Percentiles rank a stretch among this genome's conserved stretches.
Evolutionary conservation across 2,797 vertebrate species (phyloP).

Genomic region (Rhyacichthys aspro): DNA sequence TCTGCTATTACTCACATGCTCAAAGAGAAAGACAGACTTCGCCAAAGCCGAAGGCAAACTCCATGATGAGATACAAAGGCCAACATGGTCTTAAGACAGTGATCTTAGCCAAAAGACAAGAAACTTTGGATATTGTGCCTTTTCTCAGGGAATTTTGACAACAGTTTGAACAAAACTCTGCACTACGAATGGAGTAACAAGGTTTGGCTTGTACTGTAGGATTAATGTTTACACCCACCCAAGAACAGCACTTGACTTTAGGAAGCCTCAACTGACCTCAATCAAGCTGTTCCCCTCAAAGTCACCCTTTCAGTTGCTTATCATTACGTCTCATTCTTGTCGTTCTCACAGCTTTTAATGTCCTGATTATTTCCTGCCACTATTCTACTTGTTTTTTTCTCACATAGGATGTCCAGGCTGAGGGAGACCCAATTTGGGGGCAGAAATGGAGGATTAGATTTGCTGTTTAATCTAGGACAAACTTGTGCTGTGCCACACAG

Average conservation of each 20-base stretch:
- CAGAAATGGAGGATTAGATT: constrained; percentile 81
- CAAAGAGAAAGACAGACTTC: constrained; percentile 83
- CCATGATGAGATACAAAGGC: constrained; percentile 42
- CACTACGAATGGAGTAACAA: constrained; percentile 6
- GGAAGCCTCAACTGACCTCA: constrained; percentile 59
- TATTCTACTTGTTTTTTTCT: constrained; percentile 69
- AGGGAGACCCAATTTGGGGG: constrained; percentile 80
- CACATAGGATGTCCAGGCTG: constrained; percentile 68
- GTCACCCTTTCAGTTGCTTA: constrained; percentile 53
- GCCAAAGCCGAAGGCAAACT: constrained; percentile 39
- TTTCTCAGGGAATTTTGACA: neutral
- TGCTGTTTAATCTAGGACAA: constrained; percentile 81
- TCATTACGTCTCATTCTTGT: constrained; percentile 48
- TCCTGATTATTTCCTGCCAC: constrained; percentile 72
- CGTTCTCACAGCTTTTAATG: constrained; percentile 61
- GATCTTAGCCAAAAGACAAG: neutral
- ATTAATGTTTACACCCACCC: constrained; percentile 40
- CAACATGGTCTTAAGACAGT: constrained; percentile 15
- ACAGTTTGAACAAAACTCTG: neutral
- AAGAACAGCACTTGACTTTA: constrained; percentile 25
- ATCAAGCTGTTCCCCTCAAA: constrained; percentile 51
- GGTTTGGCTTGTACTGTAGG: constrained; percentile 9
- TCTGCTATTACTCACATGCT: constrained; percentile 84
- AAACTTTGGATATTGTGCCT: constrained; percentile 8
- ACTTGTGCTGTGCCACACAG: constrained; percentile 70